These are phyloP conservation scores for Cryptocephalus primarius DNA, from an alignment of 2,888 invertebrate species.

Conservation along the genomic window DNA sequence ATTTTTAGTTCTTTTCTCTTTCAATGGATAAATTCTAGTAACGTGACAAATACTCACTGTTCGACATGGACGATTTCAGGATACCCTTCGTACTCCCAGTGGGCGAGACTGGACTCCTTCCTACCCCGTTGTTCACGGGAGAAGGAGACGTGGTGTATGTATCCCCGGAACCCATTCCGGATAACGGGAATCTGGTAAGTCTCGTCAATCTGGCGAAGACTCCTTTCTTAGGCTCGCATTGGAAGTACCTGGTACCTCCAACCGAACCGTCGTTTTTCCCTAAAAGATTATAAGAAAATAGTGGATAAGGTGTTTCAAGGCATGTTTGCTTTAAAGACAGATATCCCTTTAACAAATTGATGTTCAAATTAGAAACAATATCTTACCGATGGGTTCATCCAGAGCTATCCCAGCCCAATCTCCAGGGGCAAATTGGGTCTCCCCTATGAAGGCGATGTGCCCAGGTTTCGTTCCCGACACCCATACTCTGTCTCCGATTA, in stretches of 20 bases:
- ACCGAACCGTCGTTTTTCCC: conserved; percentile 97
- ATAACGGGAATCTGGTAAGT: conserved; percentile 61
- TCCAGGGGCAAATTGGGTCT: conserved; percentile 94
- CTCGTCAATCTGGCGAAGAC: conserved; percentile 86
- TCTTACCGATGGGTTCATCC: conserved; percentile 83
- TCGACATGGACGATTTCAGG: conserved; percentile 24
- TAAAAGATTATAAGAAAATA: conserved; percentile 26
- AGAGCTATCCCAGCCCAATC: conserved; percentile 97
- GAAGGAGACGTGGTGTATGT: conserved; percentile 28
- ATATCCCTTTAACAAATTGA: not conserved
- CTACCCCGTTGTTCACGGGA: conserved; percentile 23
- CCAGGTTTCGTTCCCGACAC: conserved; percentile 88
- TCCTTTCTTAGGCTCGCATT: conserved; percentile 86
- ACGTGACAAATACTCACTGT: conserved; percentile 20
- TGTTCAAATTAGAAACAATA: not conserved
- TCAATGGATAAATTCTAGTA: not conserved
- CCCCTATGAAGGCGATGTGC: conserved; percentile 86
- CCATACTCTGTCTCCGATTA: conserved; percentile 91
- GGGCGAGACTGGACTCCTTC: conserved; percentile 30
- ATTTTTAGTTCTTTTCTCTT: not conserved
- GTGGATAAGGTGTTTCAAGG: too few species aligned
- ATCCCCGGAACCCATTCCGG: conserved; percentile 31
- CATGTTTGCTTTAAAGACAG: too few species aligned
- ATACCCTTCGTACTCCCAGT: conserved; percentile 28
- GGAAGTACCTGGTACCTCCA: conserved; percentile 84